Evolutionary conservation across 1,140 invertebrate genomes (phyloP).

Genomic region (Philotrypesis tridentata): DNA sequence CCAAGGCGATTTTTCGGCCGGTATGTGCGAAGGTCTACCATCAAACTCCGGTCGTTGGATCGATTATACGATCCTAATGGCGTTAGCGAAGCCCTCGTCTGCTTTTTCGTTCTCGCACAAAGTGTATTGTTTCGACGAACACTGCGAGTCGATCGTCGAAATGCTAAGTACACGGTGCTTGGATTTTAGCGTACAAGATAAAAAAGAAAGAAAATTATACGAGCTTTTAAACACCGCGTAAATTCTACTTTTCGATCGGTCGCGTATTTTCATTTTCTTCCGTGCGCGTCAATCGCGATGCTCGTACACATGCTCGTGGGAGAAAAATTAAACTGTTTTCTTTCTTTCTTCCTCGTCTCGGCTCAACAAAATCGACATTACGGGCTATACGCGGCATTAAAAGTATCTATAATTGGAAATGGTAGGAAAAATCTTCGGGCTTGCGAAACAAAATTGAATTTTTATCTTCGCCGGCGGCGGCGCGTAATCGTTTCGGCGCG

Average conservation of each 20-base stretch:
- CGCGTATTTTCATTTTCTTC: background rate
- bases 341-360: no score
- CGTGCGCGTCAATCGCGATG: background rate
- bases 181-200: background rate
- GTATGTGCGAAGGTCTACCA: constrained; percentile 28
- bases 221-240: background rate
- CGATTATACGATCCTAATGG: constrained; percentile 1
- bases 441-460: no score
- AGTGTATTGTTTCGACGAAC: background rate
- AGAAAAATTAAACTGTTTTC: no score
- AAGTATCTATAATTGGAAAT: no score
- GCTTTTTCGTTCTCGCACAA: constrained; percentile 17
- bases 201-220: background rate
- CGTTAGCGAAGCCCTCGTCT: constrained; percentile 36
- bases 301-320: no score
- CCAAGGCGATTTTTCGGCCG: background rate
- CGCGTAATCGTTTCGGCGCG: no score
- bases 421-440: no score
- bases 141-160: background rate
- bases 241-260: background rate
- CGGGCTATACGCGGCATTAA: no score
- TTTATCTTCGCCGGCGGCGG: no score
- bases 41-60: constrained; percentile 24
- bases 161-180: background rate
- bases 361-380: no score